Evolutionary conservation across 2,797 vertebrate genomes (phyloP).

Genomic region (Benthosema pterotum): DNA sequence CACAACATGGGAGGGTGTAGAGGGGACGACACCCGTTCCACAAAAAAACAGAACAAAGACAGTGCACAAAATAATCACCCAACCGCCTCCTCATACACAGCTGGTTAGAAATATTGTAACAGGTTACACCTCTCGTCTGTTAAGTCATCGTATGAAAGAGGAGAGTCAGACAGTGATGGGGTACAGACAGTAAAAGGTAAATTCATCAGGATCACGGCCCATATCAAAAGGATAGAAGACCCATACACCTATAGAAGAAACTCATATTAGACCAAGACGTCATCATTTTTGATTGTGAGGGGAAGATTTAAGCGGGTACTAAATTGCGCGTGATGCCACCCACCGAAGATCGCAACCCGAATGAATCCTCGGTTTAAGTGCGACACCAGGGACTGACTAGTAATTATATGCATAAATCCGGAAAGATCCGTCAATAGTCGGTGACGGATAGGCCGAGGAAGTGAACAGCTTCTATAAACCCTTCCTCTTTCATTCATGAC

Average conservation of each 20-base stretch:
- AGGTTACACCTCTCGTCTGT: constrained; percentile 18
- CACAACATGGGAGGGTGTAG: constrained; percentile 1
- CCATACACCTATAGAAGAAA: constrained; percentile 22
- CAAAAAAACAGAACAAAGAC: constrained; percentile 16
- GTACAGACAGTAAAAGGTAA: constrained; percentile 4
- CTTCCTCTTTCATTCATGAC: too few species aligned
- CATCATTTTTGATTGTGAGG: constrained; percentile 8
- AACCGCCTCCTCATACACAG: constrained; percentile 19
- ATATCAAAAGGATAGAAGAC: background rate
- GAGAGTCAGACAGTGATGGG: background rate
- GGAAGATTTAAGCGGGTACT: background rate
- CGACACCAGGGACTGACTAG: too few species aligned
- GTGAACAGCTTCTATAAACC: too few species aligned
- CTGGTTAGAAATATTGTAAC: constrained; percentile 10
- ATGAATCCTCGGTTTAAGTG: too few species aligned
- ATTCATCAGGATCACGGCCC: constrained; percentile 1
- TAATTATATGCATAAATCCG: too few species aligned
- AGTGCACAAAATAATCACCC: background rate
- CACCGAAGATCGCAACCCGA: too few species aligned
- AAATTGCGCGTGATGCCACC: too few species aligned
- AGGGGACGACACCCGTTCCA: constrained; percentile 9
- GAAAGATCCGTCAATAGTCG: too few species aligned
- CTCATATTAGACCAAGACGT: constrained; percentile 2
- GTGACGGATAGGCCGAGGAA: too few species aligned
- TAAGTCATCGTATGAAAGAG: constrained; percentile 16